A percentile compares a stretch with the other conserved stretches of the same genome.
phyloP scores from a whole-genome alignment of 2,888 invertebrate species.

The Aporophyla nigra region DNA sequence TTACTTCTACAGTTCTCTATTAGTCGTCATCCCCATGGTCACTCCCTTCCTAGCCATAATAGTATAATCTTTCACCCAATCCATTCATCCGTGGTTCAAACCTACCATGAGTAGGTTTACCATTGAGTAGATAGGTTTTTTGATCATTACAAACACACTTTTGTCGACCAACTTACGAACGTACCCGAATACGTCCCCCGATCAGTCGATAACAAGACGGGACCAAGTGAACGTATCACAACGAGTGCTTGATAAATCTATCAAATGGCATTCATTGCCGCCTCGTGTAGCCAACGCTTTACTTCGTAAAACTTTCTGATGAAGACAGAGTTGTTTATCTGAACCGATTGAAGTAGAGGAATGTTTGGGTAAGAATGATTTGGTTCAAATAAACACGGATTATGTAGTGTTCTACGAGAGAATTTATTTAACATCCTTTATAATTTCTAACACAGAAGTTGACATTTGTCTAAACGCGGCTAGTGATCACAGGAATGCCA shows the following conservation, averaged over 20 bases:
- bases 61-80: no score
- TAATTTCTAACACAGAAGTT: background rate
- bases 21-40: no score
- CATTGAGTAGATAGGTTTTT: no score
- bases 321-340: constrained; percentile 20
- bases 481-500: background rate
- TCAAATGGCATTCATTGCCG: constrained; percentile 49
- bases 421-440: background rate
- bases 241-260: constrained; percentile 60
- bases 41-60: no score
- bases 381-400: background rate
- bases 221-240: constrained; percentile 36
- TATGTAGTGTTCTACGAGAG: background rate
- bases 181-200: constrained; percentile 37
- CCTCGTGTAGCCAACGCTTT: constrained; percentile 24
- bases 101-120: no score
- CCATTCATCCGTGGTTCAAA: no score
- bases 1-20: no score
- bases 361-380: background rate
- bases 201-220: constrained; percentile 51
- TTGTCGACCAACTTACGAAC: background rate
- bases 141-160: no score
- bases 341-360: background rate
- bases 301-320: constrained; percentile 18
- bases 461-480: background rate